Evolutionary conservation across 2,797 vertebrate genomes (phyloP), one percentile per base, ranked within the genome.

Genomic region (Oryzias sinensis): DNA sequence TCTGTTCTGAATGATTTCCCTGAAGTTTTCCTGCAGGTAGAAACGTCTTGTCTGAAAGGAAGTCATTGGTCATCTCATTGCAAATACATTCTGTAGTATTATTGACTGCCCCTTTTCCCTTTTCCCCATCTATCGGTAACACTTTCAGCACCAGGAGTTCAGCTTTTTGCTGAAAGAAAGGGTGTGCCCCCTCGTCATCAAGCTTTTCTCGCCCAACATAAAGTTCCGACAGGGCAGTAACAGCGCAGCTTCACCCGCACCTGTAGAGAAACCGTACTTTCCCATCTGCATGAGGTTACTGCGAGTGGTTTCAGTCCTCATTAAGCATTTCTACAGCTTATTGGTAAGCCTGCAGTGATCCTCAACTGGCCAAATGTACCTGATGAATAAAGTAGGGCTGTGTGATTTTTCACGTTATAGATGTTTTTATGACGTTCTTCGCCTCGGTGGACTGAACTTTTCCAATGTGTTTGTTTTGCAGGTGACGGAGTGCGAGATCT

Each of bases 401-500:
- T 49, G 41, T 33, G 68, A 63, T 76, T 73, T 73, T 70, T 20
- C 43, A 62, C 75, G 68, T 41, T 53, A 57, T 47, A 5, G 18
- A 72, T 68, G 72, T 72, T 73, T 72, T 66, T 74, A 77, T 11
- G 9, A 11, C 3, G 13, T 37, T 37, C 33, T 37, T 37, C 4
- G 9, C 33, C 9, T 37, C 2, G 2, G 3, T 33, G 33, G 33
- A 3, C 33, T 13, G 33, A 37, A 11, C 9, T 37, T 37, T 37
- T 11, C 18, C 6, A 1, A 14, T 80, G 37, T 65, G 0, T 85
- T 50, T 82, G 49, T 88, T 86, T 70, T 74, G 45, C 81, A 99
- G 97, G 97, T 99, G 83, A 99, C 97, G 0, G 97, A 99, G 90
- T 99, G 97, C 89, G 97, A 99, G 92, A 99, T 99, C 83, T 99